These are phyloP conservation scores for Aleiodes testaceus DNA, from an alignment of 2,888 invertebrate genomes.

Conservation along the genomic window DNA sequence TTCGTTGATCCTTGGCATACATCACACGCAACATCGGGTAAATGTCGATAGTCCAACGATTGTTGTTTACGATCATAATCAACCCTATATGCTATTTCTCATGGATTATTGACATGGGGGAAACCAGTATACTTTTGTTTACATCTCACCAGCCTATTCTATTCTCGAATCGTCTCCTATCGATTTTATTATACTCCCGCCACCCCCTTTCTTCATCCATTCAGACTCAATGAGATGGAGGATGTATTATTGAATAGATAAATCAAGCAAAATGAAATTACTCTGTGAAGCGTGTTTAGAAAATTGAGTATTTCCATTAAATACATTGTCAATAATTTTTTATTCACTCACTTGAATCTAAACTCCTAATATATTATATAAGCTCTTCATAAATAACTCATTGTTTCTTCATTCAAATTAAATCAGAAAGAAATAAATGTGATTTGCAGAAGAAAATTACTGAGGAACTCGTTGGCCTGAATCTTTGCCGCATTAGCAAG, in stretches of 20 bases:
- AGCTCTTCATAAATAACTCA: too few species aligned
- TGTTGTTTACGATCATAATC: slow-evolving; percentile 67
- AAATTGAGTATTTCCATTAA: background rate
- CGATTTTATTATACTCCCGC: background rate
- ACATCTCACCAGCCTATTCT: background rate
- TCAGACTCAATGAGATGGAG: background rate
- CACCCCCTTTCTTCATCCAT: background rate
- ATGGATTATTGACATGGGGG: slow-evolving; percentile 44
- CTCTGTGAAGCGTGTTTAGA: too few species aligned
- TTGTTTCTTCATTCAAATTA: slow-evolving; percentile 1
- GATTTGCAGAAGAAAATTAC: slow-evolving; percentile 34
- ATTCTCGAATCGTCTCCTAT: background rate
- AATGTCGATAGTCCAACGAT: slow-evolving; percentile 61
- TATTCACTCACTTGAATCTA: background rate
- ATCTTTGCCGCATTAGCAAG: slow-evolving; percentile 66
- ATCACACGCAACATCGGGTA: slow-evolving; percentile 61
- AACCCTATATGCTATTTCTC: slow-evolving; percentile 46
- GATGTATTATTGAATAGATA: too few species aligned
- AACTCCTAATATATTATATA: too few species aligned
- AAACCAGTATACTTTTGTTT: background rate
- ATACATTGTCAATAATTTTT: background rate
- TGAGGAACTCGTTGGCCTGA: slow-evolving; percentile 45
- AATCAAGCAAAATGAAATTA: background rate
- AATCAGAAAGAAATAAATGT: slow-evolving; percentile 1
- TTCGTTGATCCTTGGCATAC: slow-evolving; percentile 50